A percentile compares a stretch with the other conserved stretches of the same genome.
phyloP scores from a whole-genome alignment of 1,140 invertebrate species.

The Atopsyche davidsoni region DNA sequence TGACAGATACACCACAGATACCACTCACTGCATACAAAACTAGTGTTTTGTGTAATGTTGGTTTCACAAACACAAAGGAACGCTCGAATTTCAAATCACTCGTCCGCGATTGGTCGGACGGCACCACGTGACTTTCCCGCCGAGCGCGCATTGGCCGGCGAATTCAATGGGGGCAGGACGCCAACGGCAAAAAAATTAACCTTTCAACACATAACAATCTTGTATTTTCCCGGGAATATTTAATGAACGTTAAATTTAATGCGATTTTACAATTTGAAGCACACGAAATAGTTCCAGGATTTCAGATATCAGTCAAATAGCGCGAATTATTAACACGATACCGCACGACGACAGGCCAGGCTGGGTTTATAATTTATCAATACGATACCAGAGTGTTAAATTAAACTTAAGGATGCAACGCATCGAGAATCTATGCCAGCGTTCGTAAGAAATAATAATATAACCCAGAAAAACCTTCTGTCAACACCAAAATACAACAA shows the following conservation, averaged over 20 bases:
- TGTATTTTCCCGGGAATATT: slow-evolving; percentile 9
- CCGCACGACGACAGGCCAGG: too few species aligned
- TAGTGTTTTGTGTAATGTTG: slow-evolving; percentile 23
- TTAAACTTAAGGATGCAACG: too few species aligned
- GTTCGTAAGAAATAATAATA: not conserved
- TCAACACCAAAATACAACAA: not conserved
- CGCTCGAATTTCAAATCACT: slow-evolving; percentile 34
- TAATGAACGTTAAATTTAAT: not conserved
- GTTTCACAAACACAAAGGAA: slow-evolving; percentile 39
- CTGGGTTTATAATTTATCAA: too few species aligned
- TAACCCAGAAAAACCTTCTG: not conserved
- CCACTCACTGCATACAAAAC: slow-evolving; percentile 32
- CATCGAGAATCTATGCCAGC: too few species aligned
- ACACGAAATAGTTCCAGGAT: too few species aligned
- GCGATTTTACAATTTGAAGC: not conserved
- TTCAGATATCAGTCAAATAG: not conserved
- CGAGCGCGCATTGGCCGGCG: slow-evolving; percentile 35
- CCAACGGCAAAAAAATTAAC: slow-evolving; percentile 5
- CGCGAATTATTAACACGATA: not conserved
- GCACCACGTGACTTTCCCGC: slow-evolving; percentile 39
- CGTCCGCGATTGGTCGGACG: slow-evolving; percentile 39
- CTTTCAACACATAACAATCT: slow-evolving; percentile 5
- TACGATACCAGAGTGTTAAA: too few species aligned
- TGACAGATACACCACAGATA: slow-evolving; percentile 48
- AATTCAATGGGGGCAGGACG: slow-evolving; percentile 14